These are phyloP conservation scores for Argyresthia albistria DNA, from an alignment of 2,888 invertebrate genomes.

Conservation along the genomic window DNA sequence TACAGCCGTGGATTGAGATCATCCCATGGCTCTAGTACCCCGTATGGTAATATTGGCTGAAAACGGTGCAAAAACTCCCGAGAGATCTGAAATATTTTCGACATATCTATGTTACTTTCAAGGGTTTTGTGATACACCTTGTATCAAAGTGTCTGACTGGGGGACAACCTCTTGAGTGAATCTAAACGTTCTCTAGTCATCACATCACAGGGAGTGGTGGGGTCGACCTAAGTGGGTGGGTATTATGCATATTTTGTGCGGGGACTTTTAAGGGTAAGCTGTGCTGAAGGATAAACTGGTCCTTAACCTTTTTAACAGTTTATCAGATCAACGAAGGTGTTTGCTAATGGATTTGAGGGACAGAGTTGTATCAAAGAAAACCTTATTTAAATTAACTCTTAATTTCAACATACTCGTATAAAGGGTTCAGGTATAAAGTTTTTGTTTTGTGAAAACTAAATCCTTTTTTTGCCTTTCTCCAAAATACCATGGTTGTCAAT, in stretches of 20 bases:
- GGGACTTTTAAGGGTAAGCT: slow-evolving; percentile 38
- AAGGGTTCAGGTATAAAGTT: too few relatives aligned
- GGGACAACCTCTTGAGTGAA: slow-evolving; percentile 36
- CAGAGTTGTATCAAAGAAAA: too few relatives aligned
- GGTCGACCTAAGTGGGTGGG: slow-evolving; percentile 39
- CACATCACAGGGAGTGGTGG: slow-evolving; percentile 24
- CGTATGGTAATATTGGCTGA: slow-evolving; percentile 34
- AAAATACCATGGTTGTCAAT: too few relatives aligned
- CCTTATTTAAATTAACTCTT: too few relatives aligned
- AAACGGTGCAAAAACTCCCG: slow-evolving; percentile 24
- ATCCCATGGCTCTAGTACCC: slow-evolving; percentile 51
- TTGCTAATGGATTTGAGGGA: neutral
- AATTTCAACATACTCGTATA: too few relatives aligned
- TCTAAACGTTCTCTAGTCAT: slow-evolving; percentile 27
- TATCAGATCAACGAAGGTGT: neutral
- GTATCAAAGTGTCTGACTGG: slow-evolving; percentile 10
- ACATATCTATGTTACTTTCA: slow-evolving; percentile 19
- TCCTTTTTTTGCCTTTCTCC: too few relatives aligned
- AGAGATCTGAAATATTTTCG: slow-evolving; percentile 17
- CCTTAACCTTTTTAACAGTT: neutral
- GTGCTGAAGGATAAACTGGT: slow-evolving; percentile 7
- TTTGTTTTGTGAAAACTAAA: too few relatives aligned
- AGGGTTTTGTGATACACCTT: too few relatives aligned
- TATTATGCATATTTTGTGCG: slow-evolving; percentile 40
- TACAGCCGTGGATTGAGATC: slow-evolving; percentile 52